These are phyloP conservation scores for Camponotus pennsylvanicus DNA, from an alignment of 1,140 invertebrate genomes.

Conservation along the genomic window DNA sequence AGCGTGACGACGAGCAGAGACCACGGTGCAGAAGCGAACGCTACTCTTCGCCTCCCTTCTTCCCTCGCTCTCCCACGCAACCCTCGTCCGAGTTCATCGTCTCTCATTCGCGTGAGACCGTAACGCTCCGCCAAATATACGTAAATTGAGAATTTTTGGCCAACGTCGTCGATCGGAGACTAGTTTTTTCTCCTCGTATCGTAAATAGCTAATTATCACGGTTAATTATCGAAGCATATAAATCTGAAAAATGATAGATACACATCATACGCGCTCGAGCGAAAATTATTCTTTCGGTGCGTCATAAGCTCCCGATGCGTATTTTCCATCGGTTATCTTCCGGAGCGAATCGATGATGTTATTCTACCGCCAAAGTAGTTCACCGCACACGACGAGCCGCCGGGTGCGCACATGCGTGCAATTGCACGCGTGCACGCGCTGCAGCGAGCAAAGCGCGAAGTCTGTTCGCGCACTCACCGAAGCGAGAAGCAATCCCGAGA, in stretches of 20 bases:
- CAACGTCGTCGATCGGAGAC: background rate
- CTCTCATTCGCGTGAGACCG: conserved; percentile 51
- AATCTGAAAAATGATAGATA: background rate
- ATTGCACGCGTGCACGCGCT: conserved; percentile 15
- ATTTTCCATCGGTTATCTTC: conserved; percentile 31
- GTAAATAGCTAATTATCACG: background rate
- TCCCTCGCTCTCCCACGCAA: background rate
- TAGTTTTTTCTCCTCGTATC: no score
- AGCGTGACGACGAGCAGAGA: conserved; percentile 84
- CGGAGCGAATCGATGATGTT: conserved; percentile 57
- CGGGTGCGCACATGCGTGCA: conserved; percentile 30
- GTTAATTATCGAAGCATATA: background rate
- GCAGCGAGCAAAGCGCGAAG: conserved; percentile 24
- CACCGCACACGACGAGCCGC: conserved; percentile 27
- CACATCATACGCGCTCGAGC: background rate
- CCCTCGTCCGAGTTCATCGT: conserved; percentile 52
- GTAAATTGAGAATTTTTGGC: background rate
- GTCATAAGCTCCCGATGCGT: background rate
- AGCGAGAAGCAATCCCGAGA: conserved; percentile 42
- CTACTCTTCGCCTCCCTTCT: conserved; percentile 40
- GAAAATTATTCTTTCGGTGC: background rate
- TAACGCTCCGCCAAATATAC: background rate
- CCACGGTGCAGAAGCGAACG: conserved; percentile 66
- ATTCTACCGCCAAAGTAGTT: conserved; percentile 27
- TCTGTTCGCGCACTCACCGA: conserved; percentile 26